Base-by-base conservation (phyloP, 2,888 invertebrate species). In the Dendrolimus pini region DNA sequence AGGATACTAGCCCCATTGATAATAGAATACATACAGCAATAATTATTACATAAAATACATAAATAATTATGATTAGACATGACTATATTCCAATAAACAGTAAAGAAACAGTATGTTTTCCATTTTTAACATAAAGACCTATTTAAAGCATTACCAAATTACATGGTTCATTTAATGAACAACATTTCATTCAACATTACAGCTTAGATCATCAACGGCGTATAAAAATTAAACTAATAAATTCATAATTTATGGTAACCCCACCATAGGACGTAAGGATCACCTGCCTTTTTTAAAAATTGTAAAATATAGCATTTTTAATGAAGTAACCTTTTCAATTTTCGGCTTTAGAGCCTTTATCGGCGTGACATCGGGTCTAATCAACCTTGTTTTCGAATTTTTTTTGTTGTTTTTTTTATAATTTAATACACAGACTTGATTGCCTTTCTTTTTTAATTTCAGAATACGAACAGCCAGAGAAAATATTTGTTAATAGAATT, bases 281-380 rank as follows among this genome's bases (percentile, higher is more conserved):
- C 89, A 89, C 86, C 87, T 89, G 89, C 78, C 82, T 72, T 77
- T 47, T 71, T 85, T 87, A 88, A 89, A 88, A 83, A 83, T 84
- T 69, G 70, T 89, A 87, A 90, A 88, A 85, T 89, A 90, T 89
- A 77, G 89, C 77, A 83, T 89, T 88, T 90, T 86, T 89, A 89
- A 90, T 90, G 85, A 86, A 79, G 75, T 77, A 78, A 80, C 89
- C 82, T 85, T 89, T 89, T 89, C 89, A 90, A 89, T 90, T 90
- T 89, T 86, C 84, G 83, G 78, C 78, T 84, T 82, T 87, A 84
- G 74, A 77, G 75, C 78, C 75, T 83, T 84, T 89, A 90, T 90
- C 90, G 86, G 90, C 88, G 90, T 85, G 86, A 89, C 89, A 90
- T 90, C 90, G 80, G 78, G 71, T 80, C 78, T 88, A 86, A 90